Evolutionary conservation across 2,888 invertebrate species (phyloP), one percentile per base, ranked within the genome.

Genomic region (Buathra laborator): DNA sequence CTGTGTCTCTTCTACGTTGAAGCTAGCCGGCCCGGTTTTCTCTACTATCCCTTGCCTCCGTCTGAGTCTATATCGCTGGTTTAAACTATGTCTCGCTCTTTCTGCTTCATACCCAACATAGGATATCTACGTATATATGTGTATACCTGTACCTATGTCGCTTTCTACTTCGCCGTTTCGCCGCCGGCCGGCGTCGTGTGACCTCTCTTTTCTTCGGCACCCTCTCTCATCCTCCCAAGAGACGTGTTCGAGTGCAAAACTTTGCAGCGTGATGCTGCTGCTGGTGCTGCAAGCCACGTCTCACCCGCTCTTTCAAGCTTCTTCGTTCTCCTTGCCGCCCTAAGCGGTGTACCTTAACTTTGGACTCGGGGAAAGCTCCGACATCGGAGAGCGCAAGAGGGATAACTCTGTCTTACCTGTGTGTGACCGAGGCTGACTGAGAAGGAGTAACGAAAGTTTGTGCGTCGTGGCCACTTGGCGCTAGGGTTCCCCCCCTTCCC

Each of bases 281-380:
- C 62, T 32, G 37, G n/a, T 66, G 67, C 78, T 70, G 70, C 70
- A 70, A 70, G 32, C 70, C 19, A 16, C 12, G 29, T 48, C 51
- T 32, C 70, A 37, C 68, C 32, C 68, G 19, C 67, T 53, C 77
- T 44, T 48, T 32, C 43, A 12, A 59, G 44, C 77, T 81, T 77
- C 80, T 77, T 81, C 81, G 77, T 81, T 81, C 68, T 84, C 75
- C 81, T 44, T 64, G 68, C 72, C 53, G 74, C 84, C 84, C 72
- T 77, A 84, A 84, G 84, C 84, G 84, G 81, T 84, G 77, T 77
- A 84, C 81, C 84, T 84, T 75, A 81, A 84, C 84, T 84, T 84
- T 80, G 76, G 76, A 67, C 67, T 72, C 66, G 48, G 66, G 66
- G 72, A 67, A 79, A 67, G 67, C 64, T 51, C 59, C 70, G 53